These are phyloP conservation scores for Poeciliopsis paucimaculata DNA, from an alignment of 2,797 vertebrate genomes.

Conservation along the genomic window DNA sequence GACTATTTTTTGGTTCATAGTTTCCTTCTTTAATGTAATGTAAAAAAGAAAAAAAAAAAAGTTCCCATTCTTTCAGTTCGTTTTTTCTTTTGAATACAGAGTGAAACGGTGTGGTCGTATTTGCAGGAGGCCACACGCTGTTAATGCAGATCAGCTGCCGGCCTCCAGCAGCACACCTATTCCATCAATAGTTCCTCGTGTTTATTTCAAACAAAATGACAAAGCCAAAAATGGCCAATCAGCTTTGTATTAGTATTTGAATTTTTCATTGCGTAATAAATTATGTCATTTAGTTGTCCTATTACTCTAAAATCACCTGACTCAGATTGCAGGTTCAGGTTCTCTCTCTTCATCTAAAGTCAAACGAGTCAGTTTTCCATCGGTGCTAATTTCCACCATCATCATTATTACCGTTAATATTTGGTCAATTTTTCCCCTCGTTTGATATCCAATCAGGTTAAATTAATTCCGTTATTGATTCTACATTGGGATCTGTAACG, in stretches of 20 bases:
- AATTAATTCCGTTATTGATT: constrained; percentile 71
- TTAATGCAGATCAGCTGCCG: constrained; percentile 40
- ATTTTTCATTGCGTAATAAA: constrained; percentile 33
- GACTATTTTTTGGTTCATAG: background rate
- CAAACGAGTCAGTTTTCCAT: constrained; percentile 14
- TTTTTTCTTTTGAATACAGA: background rate
- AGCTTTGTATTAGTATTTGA: background rate
- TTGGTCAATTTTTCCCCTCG: background rate
- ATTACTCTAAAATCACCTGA: background rate
- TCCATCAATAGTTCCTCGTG: background rate
- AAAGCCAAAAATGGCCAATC: background rate
- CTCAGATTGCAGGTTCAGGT: constrained; percentile 12
- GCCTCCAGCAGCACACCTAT: constrained; percentile 22
- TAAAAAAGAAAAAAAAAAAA: too few species aligned
- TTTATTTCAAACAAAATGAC: background rate
- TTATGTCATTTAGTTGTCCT: background rate
- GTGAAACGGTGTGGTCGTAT: background rate
- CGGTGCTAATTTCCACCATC: constrained; percentile 20
- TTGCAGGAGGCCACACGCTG: constrained; percentile 44
- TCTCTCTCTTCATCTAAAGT: background rate
- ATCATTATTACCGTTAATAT: constrained; percentile 17
- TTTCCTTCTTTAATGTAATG: background rate
- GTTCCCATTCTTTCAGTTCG: background rate
- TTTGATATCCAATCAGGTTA: constrained; percentile 29
- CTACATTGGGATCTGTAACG: constrained; percentile 55